Conservation (phyloP, 2,888 invertebrate genomes). For the Acanthosepion esculentum region DNA sequence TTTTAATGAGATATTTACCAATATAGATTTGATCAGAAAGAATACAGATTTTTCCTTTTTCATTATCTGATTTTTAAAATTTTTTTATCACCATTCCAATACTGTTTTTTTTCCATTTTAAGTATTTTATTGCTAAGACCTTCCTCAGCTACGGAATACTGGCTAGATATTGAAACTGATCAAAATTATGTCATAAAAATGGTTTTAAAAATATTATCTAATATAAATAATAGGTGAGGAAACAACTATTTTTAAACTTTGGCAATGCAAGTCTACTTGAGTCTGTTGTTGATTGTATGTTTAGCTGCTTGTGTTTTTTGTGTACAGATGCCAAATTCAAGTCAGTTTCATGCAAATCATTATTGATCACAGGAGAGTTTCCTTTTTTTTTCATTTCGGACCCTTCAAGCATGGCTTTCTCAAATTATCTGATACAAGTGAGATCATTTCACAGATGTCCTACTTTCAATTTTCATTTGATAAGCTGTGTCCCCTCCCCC, state of each 20-base stretch:
- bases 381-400: no score
- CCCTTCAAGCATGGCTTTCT: no score
- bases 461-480: no score
- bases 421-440: no score
- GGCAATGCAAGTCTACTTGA: background rate
- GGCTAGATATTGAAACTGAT: background rate
- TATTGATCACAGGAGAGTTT: no score
- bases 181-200: background rate
- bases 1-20: background rate
- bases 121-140: background rate
- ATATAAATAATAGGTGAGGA: slow-evolving; percentile 33
- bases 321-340: no score
- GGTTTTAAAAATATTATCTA: background rate
- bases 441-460: no score
- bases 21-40: background rate
- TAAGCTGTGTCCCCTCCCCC: no score
- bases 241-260: background rate
- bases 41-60: background rate
- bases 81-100: background rate
- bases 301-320: no score
- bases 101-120: background rate
- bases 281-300: background rate
- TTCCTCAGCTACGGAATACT: background rate
- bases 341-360: no score
- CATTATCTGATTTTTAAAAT: background rate